Conservation (phyloP, 2,797 vertebrate species). For the Micropoecilia bifurca region DNA sequence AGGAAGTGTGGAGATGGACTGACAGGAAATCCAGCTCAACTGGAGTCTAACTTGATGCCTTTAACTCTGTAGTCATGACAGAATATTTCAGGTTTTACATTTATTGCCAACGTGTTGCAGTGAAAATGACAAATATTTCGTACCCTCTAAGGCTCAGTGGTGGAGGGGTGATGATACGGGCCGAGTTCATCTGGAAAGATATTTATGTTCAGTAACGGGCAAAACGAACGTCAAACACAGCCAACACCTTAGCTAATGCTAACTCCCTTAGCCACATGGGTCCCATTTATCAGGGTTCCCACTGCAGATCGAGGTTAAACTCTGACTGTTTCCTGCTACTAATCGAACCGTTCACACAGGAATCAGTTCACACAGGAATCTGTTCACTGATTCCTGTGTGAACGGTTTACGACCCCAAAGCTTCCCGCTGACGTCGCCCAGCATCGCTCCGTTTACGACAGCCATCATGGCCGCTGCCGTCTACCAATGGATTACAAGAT, state of each 20-base stretch:
- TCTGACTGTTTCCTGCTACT: no score
- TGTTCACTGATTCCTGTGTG: no score
- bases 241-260: neutral
- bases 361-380: no score
- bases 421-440: no score
- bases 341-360: no score
- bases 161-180: neutral
- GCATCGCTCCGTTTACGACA: no score
- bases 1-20: conserved; percentile 4
- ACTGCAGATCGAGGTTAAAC: no score
- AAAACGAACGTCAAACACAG: neutral
- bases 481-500: no score
- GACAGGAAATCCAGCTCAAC: neutral
- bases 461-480: no score
- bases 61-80: neutral
- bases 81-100: neutral
- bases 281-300: no score
- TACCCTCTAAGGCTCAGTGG: neutral
- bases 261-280: neutral
- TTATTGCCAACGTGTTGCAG: neutral
- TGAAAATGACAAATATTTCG: neutral
- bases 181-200: neutral
- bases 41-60: no score
- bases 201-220: neutral
- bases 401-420: no score